A percentile compares a stretch with the other conserved stretches of the same genome.
Evolutionary conservation across 1,140 invertebrate genomes (phyloP).

Genomic region (Papilio aristodemus): DNA sequence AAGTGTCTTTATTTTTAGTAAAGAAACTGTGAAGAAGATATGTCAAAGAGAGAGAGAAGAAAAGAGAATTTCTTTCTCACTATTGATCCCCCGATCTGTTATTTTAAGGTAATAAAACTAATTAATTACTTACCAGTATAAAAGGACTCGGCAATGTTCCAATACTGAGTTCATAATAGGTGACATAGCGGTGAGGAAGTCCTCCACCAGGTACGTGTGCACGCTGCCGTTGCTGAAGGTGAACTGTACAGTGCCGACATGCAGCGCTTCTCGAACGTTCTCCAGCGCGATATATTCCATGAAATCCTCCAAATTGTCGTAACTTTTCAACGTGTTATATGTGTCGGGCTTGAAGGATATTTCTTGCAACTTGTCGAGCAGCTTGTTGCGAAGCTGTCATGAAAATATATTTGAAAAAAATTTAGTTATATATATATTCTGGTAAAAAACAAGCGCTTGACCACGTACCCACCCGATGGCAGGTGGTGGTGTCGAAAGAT

Average conservation of each 20-base stretch:
- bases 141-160: conserved; percentile 56
- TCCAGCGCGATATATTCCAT: conserved; percentile 37
- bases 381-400: conserved; percentile 53
- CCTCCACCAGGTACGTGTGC: conserved; percentile 41
- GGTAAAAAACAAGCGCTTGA: too few species aligned
- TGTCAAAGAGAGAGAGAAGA: too few species aligned
- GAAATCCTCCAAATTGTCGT: conserved; percentile 41
- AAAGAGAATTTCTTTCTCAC: too few species aligned
- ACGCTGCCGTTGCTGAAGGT: conserved; percentile 44
- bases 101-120: background rate
- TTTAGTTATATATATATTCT: too few species aligned
- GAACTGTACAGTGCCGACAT: conserved; percentile 77
- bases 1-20: too few species aligned
- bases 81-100: too few species aligned
- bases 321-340: conserved; percentile 51
- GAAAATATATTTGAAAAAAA: conserved; percentile 8
- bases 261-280: conserved; percentile 58
- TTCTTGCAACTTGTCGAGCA: conserved; percentile 48
- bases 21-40: too few species aligned
- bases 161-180: conserved; percentile 50
- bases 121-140: conserved; percentile 60
- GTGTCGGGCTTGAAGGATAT: conserved; percentile 45
- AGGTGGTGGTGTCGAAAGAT: too few species aligned
- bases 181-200: conserved; percentile 48
- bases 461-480: too few species aligned